Evolutionary conservation across 2,888 invertebrate genomes (phyloP).

Genomic region (Acanthacorydalis orientalis): DNA sequence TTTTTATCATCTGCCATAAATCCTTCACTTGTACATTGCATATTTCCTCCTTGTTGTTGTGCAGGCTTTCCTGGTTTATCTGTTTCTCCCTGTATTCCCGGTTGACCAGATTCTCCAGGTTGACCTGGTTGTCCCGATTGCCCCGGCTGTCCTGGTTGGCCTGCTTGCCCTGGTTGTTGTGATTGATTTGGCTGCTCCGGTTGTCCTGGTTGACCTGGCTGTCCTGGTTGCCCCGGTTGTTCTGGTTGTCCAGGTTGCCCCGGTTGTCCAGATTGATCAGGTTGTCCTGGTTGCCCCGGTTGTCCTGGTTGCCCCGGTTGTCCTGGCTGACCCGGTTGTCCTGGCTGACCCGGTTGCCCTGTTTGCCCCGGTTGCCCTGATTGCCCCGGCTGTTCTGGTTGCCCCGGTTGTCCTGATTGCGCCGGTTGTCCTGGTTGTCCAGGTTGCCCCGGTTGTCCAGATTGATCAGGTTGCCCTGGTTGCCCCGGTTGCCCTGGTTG

Average conservation of each 20-base stretch:
- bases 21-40: constrained; percentile 17
- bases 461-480: no score
- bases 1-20: constrained; percentile 18
- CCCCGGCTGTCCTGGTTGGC: constrained; percentile 7
- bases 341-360: constrained; percentile 10
- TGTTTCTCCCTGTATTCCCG: constrained; percentile 2
- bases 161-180: constrained; percentile 4
- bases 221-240: constrained; percentile 7
- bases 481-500: no score
- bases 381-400: neutral
- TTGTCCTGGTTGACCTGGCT: constrained; percentile 5
- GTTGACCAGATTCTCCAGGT: constrained; percentile 6
- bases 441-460: neutral
- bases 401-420: neutral
- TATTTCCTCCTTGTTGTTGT: constrained; percentile 3
- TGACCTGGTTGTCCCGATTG: neutral
- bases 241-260: constrained; percentile 6
- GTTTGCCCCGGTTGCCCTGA: constrained; percentile 1
- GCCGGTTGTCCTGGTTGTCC: constrained; percentile 7
- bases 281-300: no score
- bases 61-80: constrained; percentile 3
- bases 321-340: constrained; percentile 1
- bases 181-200: constrained; percentile 7
- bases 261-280: constrained; percentile 6
- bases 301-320: no score